Evolutionary conservation across 2,888 invertebrate genomes (phyloP).

Genomic region (Exephanes ischioxanthus): DNA sequence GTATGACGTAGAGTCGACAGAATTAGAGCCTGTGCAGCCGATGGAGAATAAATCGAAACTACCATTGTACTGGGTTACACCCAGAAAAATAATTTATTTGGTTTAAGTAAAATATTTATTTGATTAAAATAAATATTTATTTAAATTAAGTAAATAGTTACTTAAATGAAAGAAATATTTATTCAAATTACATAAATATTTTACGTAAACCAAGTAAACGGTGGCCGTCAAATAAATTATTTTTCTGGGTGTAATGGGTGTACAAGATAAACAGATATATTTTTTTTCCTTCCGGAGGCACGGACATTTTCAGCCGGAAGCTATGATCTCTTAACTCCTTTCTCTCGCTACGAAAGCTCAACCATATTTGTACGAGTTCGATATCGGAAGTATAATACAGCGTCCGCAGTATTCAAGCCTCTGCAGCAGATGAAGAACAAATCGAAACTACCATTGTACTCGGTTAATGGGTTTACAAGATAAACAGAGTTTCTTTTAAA

Average conservation of each 20-base stretch:
- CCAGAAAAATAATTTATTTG: too few species aligned
- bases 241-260: too few species aligned
- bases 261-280: too few species aligned
- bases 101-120: too few species aligned
- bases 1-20: background rate
- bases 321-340: background rate
- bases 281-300: background rate
- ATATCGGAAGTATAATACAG: constrained; percentile 13
- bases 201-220: too few species aligned
- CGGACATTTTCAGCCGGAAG: background rate
- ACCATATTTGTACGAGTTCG: constrained; percentile 16
- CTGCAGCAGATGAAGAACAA: background rate
- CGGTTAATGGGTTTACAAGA: too few species aligned
- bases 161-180: too few species aligned
- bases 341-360: background rate
- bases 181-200: too few species aligned
- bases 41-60: background rate
- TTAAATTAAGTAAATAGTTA: too few species aligned
- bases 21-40: background rate
- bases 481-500: background rate
- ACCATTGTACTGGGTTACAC: background rate
- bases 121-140: too few species aligned
- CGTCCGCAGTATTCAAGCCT: background rate
- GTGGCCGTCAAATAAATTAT: too few species aligned
- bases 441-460: background rate